Percentiles rank a stretch among this genome's conserved stretches.
phyloP scores from a whole-genome alignment of 2,113 vertebrate species.

The Brachypteracias leptosomus region DNA sequence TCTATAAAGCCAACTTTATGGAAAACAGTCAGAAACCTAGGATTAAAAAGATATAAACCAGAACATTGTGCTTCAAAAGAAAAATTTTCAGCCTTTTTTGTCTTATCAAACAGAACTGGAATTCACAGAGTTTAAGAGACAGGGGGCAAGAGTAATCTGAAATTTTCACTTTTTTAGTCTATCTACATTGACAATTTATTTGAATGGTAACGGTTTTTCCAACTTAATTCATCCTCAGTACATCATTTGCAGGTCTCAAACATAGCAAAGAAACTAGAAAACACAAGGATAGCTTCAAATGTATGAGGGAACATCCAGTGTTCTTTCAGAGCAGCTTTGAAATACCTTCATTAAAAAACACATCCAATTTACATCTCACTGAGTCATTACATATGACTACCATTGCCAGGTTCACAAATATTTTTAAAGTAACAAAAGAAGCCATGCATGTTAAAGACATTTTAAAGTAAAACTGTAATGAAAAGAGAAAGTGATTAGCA shows the following conservation, averaged over 20 bases:
- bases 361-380: constrained; percentile 17
- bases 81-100: not conserved
- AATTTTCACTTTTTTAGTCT: not conserved
- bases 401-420: not conserved
- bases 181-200: not conserved
- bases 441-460: constrained; percentile 11
- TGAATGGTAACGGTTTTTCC: not conserved
- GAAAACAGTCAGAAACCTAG: not conserved
- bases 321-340: constrained; percentile 1
- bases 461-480: not conserved
- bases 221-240: not conserved
- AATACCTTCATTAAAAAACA: constrained; percentile 39
- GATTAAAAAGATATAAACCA: not conserved
- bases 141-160: not conserved
- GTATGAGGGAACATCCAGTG: not conserved
- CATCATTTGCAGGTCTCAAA: not conserved
- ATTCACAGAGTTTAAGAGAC: not conserved
- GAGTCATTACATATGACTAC: not conserved
- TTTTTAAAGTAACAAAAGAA: constrained; percentile 35
- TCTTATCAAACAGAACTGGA: not conserved
- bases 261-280: not conserved
- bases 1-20: not conserved
- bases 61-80: not conserved
- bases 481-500: constrained; percentile 17
- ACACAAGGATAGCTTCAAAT: not conserved